These are phyloP conservation scores for Bolinopsis microptera DNA, from an alignment of 37 sponge, comb jelly and placozoan species.

Conservation along the genomic window DNA sequence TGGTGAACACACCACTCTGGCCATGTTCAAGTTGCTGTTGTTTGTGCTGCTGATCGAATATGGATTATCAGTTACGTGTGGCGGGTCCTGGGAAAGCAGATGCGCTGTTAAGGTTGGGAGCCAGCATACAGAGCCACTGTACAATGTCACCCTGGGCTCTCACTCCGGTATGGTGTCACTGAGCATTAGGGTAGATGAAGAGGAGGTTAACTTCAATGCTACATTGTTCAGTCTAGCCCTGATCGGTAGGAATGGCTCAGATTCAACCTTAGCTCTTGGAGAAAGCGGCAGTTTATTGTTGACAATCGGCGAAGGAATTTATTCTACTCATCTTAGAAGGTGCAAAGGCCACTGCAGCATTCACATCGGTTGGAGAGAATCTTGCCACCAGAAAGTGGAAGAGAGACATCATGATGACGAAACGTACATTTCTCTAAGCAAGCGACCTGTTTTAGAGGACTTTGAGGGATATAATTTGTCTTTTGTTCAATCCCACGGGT, in stretches of 20 bases:
- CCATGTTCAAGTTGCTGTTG: too few species aligned
- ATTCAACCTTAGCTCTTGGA: background rate
- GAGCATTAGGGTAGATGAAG: background rate
- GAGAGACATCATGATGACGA: background rate
- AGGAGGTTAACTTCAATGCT: background rate
- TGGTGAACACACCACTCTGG: too few species aligned
- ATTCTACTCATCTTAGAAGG: background rate
- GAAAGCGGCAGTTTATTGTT: background rate
- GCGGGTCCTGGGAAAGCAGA: too few species aligned
- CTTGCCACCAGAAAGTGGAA: background rate
- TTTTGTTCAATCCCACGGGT: too few species aligned
- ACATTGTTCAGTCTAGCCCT: background rate
- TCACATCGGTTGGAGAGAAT: background rate
- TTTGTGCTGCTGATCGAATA: too few species aligned
- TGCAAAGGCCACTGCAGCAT: background rate
- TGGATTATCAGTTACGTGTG: too few species aligned
- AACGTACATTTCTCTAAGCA: background rate
- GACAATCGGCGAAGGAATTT: background rate
- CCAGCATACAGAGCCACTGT: background rate
- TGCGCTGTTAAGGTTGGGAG: background rate
- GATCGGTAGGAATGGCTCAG: background rate
- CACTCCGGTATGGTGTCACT: background rate
- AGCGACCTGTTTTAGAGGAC: too few species aligned
- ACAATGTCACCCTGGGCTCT: background rate
- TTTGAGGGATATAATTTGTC: too few species aligned